A percentile compares a stretch with the other conserved stretches of the same genome.
Conservation (phyloP, 2,888 invertebrate genomes). For the Sclerodermus sp. region DNA sequence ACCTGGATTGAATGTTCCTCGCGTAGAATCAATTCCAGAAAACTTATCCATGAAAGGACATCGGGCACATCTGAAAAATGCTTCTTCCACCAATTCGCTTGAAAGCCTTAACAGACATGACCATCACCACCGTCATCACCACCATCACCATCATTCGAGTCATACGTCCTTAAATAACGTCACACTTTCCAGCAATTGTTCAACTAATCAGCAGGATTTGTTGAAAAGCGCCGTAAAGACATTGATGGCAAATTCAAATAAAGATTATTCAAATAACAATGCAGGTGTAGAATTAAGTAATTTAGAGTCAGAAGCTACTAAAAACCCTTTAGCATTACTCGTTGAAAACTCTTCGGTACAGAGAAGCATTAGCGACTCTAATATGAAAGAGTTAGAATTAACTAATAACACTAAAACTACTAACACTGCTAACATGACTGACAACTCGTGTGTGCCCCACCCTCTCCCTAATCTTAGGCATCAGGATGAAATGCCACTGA, state of each 20-base stretch:
- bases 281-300: constrained; percentile 19
- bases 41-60: constrained; percentile 4
- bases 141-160: constrained; percentile 13
- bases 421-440: constrained; percentile 49
- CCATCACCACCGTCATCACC: constrained; percentile 13
- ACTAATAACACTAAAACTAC: constrained; percentile 35
- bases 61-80: constrained; percentile 1
- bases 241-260: constrained; percentile 1
- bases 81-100: constrained; percentile 23
- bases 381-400: constrained; percentile 25
- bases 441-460: constrained; percentile 56
- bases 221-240: constrained; percentile 8
- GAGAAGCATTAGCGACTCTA: constrained; percentile 33
- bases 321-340: constrained; percentile 3
- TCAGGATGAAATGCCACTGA: constrained; percentile 49
- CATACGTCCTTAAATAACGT: neutral
- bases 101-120: constrained; percentile 16
- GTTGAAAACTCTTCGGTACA: constrained; percentile 22
- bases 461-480: constrained; percentile 52
- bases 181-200: neutral
- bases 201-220: neutral
- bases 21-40: constrained; percentile 8
- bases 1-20: constrained; percentile 4
- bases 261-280: neutral
- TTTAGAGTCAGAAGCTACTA: constrained; percentile 10